Percentiles rank a stretch among this genome's conserved stretches.
These are phyloP conservation scores for Himalopsyche phryganea DNA, from an alignment of 1,140 invertebrate species.

Conservation along the genomic window DNA sequence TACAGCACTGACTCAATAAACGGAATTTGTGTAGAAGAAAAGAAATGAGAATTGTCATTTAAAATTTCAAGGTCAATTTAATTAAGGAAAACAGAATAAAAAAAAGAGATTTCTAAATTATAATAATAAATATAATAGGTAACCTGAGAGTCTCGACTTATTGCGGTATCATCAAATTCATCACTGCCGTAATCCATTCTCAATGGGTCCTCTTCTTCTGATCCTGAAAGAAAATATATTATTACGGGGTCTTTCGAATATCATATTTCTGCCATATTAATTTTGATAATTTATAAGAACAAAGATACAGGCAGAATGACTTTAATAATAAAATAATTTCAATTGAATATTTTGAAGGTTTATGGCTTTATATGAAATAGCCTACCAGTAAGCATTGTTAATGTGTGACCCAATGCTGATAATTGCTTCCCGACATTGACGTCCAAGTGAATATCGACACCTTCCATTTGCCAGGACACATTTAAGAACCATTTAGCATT, in stretches of 20 bases:
- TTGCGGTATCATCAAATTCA: slow-evolving; percentile 68
- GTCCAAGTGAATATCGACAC: slow-evolving; percentile 94
- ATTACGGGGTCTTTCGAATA: neutral
- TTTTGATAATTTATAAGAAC: slow-evolving; percentile 13
- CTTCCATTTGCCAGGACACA: slow-evolving; percentile 99
- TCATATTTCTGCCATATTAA: neutral
- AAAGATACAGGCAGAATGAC: neutral
- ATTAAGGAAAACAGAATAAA: too few species aligned
- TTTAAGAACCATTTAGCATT: slow-evolving; percentile 98
- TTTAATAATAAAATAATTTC: neutral
- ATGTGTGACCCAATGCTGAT: slow-evolving; percentile 87
- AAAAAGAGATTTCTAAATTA: too few species aligned
- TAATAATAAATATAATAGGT: too few species aligned
- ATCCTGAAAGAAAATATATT: slow-evolving; percentile 45
- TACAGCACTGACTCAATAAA: too few species aligned
- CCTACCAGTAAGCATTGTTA: slow-evolving; percentile 83
- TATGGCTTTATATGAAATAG: slow-evolving; percentile 18
- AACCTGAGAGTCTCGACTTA: slow-evolving; percentile 54
- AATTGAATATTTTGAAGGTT: neutral
- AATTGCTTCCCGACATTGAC: slow-evolving; percentile 94
- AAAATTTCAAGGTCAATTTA: too few species aligned
- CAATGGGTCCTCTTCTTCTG: slow-evolving; percentile 76
- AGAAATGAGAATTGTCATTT: too few species aligned
- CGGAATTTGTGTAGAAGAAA: too few species aligned
- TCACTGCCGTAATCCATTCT: slow-evolving; percentile 74